Conservation (phyloP, 2,113 vertebrate genomes). For the Saguinus midas region DNA sequence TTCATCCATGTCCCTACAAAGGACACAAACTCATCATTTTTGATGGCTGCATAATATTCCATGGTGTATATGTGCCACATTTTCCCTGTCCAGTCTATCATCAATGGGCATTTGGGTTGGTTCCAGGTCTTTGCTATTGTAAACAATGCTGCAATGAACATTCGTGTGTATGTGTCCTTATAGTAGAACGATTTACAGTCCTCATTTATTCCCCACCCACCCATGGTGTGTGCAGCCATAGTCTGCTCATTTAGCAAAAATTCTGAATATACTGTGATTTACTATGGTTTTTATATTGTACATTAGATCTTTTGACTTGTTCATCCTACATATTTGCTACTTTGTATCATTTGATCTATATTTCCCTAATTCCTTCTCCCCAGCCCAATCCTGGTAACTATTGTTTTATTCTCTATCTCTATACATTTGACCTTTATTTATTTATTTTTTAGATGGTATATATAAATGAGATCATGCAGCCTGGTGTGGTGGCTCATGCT, state of each 20-base stretch:
- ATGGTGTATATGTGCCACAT: too few species aligned
- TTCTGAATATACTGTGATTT: not conserved
- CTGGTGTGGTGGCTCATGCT: too few species aligned
- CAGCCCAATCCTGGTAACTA: not conserved
- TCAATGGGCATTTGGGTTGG: too few species aligned
- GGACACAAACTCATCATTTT: too few species aligned
- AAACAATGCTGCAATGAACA: too few species aligned
- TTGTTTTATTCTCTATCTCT: not conserved
- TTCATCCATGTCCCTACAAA: too few species aligned
- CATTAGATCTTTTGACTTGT: not conserved
- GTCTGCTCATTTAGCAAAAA: not conserved
- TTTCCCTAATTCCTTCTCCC: not conserved
- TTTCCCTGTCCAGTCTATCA: too few species aligned
- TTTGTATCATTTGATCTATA: not conserved
- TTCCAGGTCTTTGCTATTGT: too few species aligned
- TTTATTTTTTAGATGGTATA: not conserved
- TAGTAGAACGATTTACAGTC: too few species aligned
- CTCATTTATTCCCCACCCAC: not conserved
- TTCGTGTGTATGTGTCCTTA: too few species aligned
- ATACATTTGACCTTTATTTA: not conserved
- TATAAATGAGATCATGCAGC: not conserved
- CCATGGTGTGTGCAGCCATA: not conserved
- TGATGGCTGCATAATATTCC: too few species aligned
- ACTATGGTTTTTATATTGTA: not conserved
- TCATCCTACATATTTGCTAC: not conserved